Evolutionary conservation across 2,797 vertebrate genomes (phyloP).

Genomic region (Aplochiton taeniatus): DNA sequence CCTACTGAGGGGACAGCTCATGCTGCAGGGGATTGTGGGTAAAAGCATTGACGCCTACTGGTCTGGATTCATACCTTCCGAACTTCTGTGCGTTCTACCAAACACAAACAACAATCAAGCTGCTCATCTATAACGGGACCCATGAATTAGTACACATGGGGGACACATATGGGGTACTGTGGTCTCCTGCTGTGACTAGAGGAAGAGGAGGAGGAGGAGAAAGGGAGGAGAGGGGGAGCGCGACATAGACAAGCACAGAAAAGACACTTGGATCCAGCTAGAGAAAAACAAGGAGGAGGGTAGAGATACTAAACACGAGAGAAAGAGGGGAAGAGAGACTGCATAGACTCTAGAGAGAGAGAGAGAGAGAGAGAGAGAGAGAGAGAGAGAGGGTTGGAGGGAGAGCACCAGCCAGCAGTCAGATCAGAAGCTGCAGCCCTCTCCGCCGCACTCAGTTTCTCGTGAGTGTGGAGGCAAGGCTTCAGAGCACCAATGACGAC

Average conservation of each 20-base stretch:
- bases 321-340: conserved; percentile 16
- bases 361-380: conserved; percentile 1
- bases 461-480: conserved; percentile 42
- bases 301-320: conserved; percentile 42
- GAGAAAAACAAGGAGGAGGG: conserved; percentile 10
- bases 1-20: conserved; percentile 4
- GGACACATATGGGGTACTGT: no score
- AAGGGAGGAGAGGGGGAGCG: no score
- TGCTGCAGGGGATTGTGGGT: background rate
- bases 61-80: conserved; percentile 1
- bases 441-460: conserved; percentile 19
- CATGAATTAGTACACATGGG: no score
- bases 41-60: background rate
- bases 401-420: conserved; percentile 28
- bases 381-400: conserved; percentile 3
- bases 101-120: no score
- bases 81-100: no score
- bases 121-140: no score
- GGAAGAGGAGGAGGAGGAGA: no score
- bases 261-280: no score
- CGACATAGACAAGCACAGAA: no score
- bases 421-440: conserved; percentile 1
- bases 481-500: conserved; percentile 79
- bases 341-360: conserved; percentile 11
- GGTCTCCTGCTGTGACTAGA: no score